Evolutionary conservation across 2,113 vertebrate genomes (phyloP).

Genomic region (Proteles cristata): DNA sequence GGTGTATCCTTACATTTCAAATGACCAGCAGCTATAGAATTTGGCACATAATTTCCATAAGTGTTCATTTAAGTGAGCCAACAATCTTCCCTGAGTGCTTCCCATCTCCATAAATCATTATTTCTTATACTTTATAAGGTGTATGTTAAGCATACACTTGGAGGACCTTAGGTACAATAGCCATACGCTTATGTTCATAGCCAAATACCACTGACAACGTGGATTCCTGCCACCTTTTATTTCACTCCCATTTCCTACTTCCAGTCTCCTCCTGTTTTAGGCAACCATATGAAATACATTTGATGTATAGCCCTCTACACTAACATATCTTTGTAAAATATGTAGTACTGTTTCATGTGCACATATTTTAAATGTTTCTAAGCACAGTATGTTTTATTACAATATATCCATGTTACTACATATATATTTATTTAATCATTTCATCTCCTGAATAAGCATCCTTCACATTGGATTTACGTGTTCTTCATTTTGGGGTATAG

Average conservation of each 20-base stretch:
- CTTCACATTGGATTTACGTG: neutral
- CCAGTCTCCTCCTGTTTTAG: neutral
- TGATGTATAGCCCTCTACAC: neutral
- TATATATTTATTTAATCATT: neutral
- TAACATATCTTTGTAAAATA: neutral
- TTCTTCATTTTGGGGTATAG: neutral
- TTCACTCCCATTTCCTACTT: neutral
- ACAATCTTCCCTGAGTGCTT: neutral
- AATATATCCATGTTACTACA: neutral
- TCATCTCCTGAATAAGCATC: neutral
- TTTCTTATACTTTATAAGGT: neutral
- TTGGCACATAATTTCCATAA: neutral
- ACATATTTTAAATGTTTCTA: constrained; percentile 4
- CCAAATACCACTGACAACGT: neutral
- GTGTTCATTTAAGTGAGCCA: neutral
- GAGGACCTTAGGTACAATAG: neutral
- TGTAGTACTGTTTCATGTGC: neutral
- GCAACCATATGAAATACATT: neutral
- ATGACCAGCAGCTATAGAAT: neutral
- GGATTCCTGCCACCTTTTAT: neutral
- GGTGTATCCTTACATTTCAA: neutral
- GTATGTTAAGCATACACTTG: neutral
- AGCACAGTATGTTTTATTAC: neutral
- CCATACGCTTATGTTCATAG: neutral
- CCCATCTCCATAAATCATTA: neutral